These are phyloP conservation scores for Himalopsyche japonica DNA, from an alignment of 2,888 invertebrate species.

Conservation along the genomic window DNA sequence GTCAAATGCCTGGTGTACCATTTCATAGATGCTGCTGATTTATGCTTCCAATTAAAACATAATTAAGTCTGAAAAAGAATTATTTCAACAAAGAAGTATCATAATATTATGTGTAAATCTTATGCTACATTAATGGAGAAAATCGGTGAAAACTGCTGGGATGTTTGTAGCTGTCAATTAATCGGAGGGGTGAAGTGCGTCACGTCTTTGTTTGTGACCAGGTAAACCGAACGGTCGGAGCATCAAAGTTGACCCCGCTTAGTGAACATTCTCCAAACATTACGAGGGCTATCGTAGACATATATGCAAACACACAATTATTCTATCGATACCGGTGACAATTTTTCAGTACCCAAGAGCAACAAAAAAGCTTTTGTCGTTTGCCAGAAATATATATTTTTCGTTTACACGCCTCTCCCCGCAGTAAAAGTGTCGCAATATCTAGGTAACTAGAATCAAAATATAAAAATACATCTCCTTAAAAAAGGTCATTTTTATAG, in stretches of 20 bases:
- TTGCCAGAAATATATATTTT: too few species aligned
- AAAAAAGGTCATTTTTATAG: too few species aligned
- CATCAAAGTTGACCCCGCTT: not conserved
- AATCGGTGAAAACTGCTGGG: slow-evolving; percentile 32
- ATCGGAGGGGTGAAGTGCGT: slow-evolving; percentile 17
- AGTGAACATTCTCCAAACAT: not conserved
- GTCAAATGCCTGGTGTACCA: not conserved
- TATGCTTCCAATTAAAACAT: not conserved
- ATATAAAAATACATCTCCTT: too few species aligned
- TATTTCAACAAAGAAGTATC: not conserved
- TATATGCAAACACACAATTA: too few species aligned
- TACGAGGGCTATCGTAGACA: not conserved
- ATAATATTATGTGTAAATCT: slow-evolving; percentile 28
- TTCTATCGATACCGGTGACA: too few species aligned
- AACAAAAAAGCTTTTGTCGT: too few species aligned
- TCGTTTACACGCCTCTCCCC: too few species aligned
- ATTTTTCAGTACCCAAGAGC: too few species aligned
- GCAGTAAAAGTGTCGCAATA: too few species aligned
- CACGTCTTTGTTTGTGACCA: slow-evolving; percentile 30
- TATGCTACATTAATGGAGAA: slow-evolving; percentile 25
- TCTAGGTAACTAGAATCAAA: too few species aligned
- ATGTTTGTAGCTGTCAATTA: slow-evolving; percentile 39
- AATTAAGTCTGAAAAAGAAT: not conserved
- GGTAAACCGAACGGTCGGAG: slow-evolving; percentile 17
- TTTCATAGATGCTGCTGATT: not conserved